Conservation (phyloP, 2,797 vertebrate genomes). For the Pseudochromis fuscus region DNA sequence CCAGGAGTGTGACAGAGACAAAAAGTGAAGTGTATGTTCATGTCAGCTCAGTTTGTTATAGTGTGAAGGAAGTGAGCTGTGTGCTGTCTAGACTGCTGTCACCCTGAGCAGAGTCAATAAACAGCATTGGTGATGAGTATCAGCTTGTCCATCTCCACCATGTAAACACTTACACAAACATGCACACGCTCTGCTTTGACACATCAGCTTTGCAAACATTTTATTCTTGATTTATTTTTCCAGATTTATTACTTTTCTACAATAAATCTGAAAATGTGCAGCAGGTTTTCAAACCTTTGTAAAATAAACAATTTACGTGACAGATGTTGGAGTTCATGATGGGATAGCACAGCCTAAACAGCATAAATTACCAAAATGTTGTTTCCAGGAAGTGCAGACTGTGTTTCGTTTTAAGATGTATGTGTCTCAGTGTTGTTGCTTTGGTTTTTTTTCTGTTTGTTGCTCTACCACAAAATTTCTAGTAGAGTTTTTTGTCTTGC, state of each 20-base stretch:
- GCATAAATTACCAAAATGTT: slow-evolving; percentile 9
- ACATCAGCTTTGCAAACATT: slow-evolving; percentile 37
- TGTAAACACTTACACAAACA: slow-evolving; percentile 14
- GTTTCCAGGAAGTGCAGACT: slow-evolving; percentile 16
- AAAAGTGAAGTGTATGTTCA: slow-evolving; percentile 46
- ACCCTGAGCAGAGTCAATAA: slow-evolving; percentile 67
- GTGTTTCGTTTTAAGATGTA: not conserved
- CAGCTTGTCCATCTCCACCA: slow-evolving; percentile 47
- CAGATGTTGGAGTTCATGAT: slow-evolving; percentile 41
- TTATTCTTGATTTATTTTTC: slow-evolving; percentile 30
- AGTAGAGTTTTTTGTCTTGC: not conserved
- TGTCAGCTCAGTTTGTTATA: slow-evolving; percentile 40
- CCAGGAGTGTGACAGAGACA: slow-evolving; percentile 21
- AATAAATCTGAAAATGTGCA: slow-evolving; percentile 41
- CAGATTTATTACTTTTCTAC: slow-evolving; percentile 48
- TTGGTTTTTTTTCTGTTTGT: not conserved
- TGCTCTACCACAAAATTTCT: not conserved
- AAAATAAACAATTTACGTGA: slow-evolving; percentile 43
- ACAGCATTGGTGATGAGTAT: slow-evolving; percentile 64
- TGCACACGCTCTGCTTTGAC: slow-evolving; percentile 5
- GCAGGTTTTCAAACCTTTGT: slow-evolving; percentile 41
- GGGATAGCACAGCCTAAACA: slow-evolving; percentile 17
- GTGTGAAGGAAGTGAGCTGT: slow-evolving; percentile 38
- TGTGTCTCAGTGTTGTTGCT: not conserved
- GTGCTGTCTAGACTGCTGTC: slow-evolving; percentile 61